Conservation (phyloP, 2,888 invertebrate genomes). For the Empis livida region DNA sequence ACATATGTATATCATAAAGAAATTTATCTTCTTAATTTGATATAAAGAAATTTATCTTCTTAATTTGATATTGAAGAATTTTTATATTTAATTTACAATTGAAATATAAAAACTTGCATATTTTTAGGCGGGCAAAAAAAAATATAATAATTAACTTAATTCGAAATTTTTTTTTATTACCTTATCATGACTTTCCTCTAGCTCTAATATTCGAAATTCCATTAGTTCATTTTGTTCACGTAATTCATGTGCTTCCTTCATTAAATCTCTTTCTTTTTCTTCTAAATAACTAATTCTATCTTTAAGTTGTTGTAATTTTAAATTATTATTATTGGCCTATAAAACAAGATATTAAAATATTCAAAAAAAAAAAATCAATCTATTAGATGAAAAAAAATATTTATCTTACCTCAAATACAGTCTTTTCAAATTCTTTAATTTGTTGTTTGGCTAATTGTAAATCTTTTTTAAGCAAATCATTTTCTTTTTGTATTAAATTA, state of each 20-base stretch:
- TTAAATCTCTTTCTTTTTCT: slow-evolving; percentile 43
- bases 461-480: slow-evolving; percentile 36
- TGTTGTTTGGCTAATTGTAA: slow-evolving; percentile 38
- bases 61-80: no score
- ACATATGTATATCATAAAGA: no score
- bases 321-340: slow-evolving; percentile 27
- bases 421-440: slow-evolving; percentile 38
- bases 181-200: slow-evolving; percentile 52
- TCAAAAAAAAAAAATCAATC: background rate
- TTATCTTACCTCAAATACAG: slow-evolving; percentile 32
- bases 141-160: no score
- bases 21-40: no score
- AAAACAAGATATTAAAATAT: slow-evolving; percentile 7
- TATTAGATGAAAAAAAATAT: background rate
- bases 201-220: slow-evolving; percentile 64
- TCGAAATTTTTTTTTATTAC: no score
- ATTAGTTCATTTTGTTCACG: slow-evolving; percentile 68
- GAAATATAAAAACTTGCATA: no score
- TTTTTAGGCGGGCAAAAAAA: no score
- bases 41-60: no score
- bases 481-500: slow-evolving; percentile 33
- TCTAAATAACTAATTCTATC: slow-evolving; percentile 36
- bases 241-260: slow-evolving; percentile 57
- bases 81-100: no score
- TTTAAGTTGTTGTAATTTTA: slow-evolving; percentile 27